Base-by-base conservation (phyloP, 2,113 vertebrate genomes). In the Hyla sarda region DNA sequence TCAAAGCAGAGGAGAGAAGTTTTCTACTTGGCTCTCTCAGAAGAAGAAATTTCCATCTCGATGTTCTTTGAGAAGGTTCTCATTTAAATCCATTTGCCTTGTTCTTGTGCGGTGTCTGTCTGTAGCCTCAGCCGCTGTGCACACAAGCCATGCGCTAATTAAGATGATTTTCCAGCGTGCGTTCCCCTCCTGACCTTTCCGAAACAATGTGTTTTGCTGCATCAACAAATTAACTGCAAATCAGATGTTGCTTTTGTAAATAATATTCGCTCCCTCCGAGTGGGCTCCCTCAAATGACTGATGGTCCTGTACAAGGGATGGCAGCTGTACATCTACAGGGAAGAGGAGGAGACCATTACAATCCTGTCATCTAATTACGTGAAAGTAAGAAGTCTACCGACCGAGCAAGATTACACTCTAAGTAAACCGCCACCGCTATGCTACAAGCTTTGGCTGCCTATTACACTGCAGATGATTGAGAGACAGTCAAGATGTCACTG, bases 221-320 rank as follows among this genome's bases (percentile, higher is more conserved):
- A 93, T 96, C 93, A 94, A 95, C 93, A 96, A 95, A 95, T 96
- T 93, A 93, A 89, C 91, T 94, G 92, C 91, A 93, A 90, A 92
- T 92, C 91, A 87, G 88, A 89, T 89, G 83, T 88, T 91, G 84
- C 90, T 89, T 84, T 89, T 80, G 82, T 90, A 90, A 92, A 90
- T 90, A 77, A 30, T 73, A 41, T 83, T 48, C 45, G 82, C 67
- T 72, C 48, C 65, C 62, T 41, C 67, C 45, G 48, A 83, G 32
- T 52, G 28, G 19, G 25, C 23, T 65, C 54, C 34, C 34, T 65
- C 54, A 65, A 28, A 60, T 45, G 37, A 30, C 48, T 19, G 41
- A 82, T 32, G 12, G 79, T 50, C 80, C 62, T 34, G 62, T 19
- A 71, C 25, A 52, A 50, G 62, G 23, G 45, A 82, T 69, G 80